Conservation (phyloP, 2,797 vertebrate genomes). For the Hozukius guyotensis region DNA sequence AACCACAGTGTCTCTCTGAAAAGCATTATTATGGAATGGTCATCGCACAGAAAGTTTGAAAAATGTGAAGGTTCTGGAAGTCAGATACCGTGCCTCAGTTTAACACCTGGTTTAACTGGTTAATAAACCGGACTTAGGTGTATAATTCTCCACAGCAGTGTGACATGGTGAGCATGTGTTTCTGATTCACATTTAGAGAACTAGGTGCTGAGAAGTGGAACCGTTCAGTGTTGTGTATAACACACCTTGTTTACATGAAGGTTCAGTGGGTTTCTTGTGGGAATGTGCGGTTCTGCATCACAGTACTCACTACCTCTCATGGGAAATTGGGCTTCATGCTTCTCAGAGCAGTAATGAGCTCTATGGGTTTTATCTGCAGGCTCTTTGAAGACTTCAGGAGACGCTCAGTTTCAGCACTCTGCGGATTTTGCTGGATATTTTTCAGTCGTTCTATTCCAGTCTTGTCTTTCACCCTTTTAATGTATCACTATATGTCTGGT, state of each 20-base stretch:
- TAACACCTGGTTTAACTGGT: too few species aligned
- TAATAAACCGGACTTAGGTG: neutral
- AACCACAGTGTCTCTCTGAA: too few species aligned
- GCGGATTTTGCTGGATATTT: neutral
- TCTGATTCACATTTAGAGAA: slow-evolving; percentile 7
- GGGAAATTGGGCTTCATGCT: slow-evolving; percentile 36
- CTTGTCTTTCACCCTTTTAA: neutral
- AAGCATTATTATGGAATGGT: too few species aligned
- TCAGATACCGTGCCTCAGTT: too few species aligned
- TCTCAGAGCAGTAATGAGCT: slow-evolving; percentile 43
- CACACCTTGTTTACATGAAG: slow-evolving; percentile 49
- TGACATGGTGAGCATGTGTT: slow-evolving; percentile 7
- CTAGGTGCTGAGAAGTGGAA: slow-evolving; percentile 4
- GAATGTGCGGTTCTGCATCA: slow-evolving; percentile 28
- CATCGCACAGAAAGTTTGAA: too few species aligned
- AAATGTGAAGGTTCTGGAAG: too few species aligned
- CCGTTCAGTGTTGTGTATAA: slow-evolving; percentile 24
- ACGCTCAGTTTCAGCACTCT: slow-evolving; percentile 4
- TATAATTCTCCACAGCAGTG: neutral
- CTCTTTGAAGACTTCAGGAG: slow-evolving; percentile 14
- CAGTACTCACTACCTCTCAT: neutral
- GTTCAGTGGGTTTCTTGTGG: slow-evolving; percentile 38
- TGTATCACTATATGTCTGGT: neutral
- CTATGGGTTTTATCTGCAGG: slow-evolving; percentile 14
- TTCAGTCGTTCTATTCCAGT: neutral